Conservation (phyloP, 1,140 invertebrate genomes). For the Myzus persicae region DNA sequence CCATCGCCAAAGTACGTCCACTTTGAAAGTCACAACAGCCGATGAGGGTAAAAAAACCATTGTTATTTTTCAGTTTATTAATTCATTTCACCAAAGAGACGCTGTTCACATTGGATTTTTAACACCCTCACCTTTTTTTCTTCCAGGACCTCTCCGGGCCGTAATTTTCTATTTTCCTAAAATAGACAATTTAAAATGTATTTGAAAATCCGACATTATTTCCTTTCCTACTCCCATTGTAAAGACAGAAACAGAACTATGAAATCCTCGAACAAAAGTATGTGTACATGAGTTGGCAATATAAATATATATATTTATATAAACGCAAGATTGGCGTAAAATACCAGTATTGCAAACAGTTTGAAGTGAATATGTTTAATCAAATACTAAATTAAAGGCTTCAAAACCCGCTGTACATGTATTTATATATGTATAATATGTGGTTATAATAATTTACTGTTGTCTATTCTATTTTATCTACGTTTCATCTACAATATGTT, state of each 20-base stretch:
- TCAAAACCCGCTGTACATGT: constrained; percentile 35
- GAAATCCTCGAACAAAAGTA: constrained; percentile 10
- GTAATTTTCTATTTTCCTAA: constrained; percentile 85
- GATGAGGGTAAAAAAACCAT: constrained; percentile 54
- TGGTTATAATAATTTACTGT: constrained; percentile 40
- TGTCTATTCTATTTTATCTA: constrained; percentile 48
- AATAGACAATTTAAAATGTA: constrained; percentile 63
- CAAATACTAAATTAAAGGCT: constrained; percentile 1
- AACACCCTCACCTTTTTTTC: constrained; percentile 86
- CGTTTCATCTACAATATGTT: constrained; percentile 34
- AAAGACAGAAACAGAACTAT: not conserved
- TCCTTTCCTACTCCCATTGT: constrained; percentile 19
- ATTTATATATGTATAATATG: constrained; percentile 14
- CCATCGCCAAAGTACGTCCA: constrained; percentile 42
- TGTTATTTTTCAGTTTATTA: constrained; percentile 58
- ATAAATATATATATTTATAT: not conserved
- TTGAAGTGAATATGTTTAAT: not conserved
- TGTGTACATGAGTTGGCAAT: not conserved
- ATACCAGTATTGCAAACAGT: not conserved
- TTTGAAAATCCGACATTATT: constrained; percentile 44
- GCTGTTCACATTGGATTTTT: constrained; percentile 54
- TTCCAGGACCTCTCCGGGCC: constrained; percentile 89
- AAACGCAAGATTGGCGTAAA: not conserved
- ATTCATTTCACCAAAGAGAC: constrained; percentile 34
- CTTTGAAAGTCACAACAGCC: constrained; percentile 52